These are phyloP conservation scores for Eulemur albifrons DNA, from an alignment of 2,797 vertebrate genomes.

Conservation along the genomic window DNA sequence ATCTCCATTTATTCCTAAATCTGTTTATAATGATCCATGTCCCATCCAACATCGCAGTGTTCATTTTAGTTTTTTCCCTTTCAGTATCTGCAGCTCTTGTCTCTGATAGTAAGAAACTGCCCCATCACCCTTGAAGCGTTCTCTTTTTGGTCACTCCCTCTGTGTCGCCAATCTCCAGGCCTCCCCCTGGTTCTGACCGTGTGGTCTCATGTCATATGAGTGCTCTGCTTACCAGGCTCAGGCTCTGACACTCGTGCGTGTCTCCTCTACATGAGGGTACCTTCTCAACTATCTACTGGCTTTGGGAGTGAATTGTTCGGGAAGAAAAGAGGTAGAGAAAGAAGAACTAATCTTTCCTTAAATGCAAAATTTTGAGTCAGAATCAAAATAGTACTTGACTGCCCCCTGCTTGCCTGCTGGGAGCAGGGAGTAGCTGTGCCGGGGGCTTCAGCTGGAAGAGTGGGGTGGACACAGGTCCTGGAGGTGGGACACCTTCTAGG, in stretches of 20 bases:
- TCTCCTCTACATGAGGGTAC: neutral
- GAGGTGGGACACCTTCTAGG: neutral
- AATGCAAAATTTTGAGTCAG: neutral
- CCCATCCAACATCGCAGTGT: too few species aligned
- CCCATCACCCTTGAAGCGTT: too few species aligned
- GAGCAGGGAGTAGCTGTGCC: neutral
- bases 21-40: too few species aligned
- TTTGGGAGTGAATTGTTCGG: neutral
- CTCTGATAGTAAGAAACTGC: neutral
- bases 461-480: neutral
- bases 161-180: neutral
- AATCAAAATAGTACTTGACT: neutral
- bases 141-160: neutral
- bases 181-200: neutral
- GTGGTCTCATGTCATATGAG: rapidly evolving
- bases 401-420: neutral
- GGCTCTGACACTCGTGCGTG: neutral
- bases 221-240: neutral
- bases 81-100: too few species aligned
- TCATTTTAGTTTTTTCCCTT: too few species aligned
- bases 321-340: neutral
- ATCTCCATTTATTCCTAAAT: too few species aligned
- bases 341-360: neutral
- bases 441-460: neutral
- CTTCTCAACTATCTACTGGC: neutral